A percentile compares a stretch with the other conserved stretches of the same genome.
Conservation (phyloP, 2,888 invertebrate genomes). For the Allacma fusca region DNA sequence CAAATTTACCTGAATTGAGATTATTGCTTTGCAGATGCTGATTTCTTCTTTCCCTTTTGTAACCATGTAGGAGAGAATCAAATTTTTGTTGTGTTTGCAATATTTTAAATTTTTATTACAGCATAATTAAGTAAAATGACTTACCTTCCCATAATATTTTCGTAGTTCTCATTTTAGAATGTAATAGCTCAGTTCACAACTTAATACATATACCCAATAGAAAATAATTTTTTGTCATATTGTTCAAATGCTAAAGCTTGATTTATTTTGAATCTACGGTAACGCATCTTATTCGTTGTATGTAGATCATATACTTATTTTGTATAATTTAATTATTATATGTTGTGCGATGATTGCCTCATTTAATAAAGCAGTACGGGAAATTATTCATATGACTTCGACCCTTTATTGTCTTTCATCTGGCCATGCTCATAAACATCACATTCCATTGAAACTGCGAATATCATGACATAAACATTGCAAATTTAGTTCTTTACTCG, state of each 20-base stretch:
- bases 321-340: slow-evolving; percentile 19
- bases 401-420: no score
- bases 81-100: slow-evolving; percentile 1
- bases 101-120: slow-evolving; percentile 6
- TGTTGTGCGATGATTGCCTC: slow-evolving; percentile 22
- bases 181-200: slow-evolving; percentile 6
- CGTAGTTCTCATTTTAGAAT: not conserved
- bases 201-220: not conserved
- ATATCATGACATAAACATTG: no score
- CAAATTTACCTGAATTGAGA: no score
- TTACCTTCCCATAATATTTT: slow-evolving; percentile 5
- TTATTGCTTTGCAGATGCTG: not conserved
- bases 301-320: slow-evolving; percentile 8
- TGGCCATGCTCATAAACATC: no score
- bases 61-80: not conserved
- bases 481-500: no score
- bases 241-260: not conserved
- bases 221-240: not conserved
- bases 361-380: slow-evolving; percentile 9
- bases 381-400: not conserved
- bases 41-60: slow-evolving; percentile 20
- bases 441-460: no score
- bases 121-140: slow-evolving; percentile 7
- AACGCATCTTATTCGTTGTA: slow-evolving; percentile 19
- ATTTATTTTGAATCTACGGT: slow-evolving; percentile 18